Base-by-base conservation (phyloP, 2,888 invertebrate genomes). In the Hypercompe scribonia region DNA sequence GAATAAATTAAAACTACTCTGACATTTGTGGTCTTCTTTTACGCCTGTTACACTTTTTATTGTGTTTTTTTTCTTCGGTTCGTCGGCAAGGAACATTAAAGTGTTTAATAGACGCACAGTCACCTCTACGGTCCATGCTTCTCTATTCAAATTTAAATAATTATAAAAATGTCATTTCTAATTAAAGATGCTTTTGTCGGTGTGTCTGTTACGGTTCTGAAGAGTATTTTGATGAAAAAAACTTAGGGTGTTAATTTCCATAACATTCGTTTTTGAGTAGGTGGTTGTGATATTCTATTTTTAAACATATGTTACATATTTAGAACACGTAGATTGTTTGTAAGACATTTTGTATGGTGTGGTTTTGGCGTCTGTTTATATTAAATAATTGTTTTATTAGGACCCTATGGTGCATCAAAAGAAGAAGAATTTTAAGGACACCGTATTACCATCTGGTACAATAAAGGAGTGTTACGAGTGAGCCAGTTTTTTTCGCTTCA, bases 151-250 rank as follows among this genome's bases (percentile, higher is more conserved):
- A 88, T 87, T 86, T 81, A 85, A 84, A 90, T 89, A 91, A 92
- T 93, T 92, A 93, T 90, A 88, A 90, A 92, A 89, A 83, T 93
- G 93, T 92, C 94, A 91, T 89, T 91, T 90, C 87, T 91, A 91
- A 94, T 94, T 93, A 91, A 89, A 89, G 88, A 89, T 87, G 90
- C 86, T 90, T 90, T 90, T 88, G 87, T 88, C 90, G 87, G 90
- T 78, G 85, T 90, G 90, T 88, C 90, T 87, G 81, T 90, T 88
- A 89, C 80, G 78, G 87, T 88, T 88, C 86, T 84, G 78, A 81
- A 79, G 81, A 70, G 78, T 78, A 72, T 81, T 84, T 79, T 81
- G 75, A 76, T 81, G 66, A 72, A 75, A 73, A 68, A 76, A 73
- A 65, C 24, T n/a, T 68, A 73, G 73, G 64, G 63, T 74, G 78